Evolutionary conservation across 2,888 invertebrate species (phyloP).

Genomic region (Chymomyza amoena): DNA sequence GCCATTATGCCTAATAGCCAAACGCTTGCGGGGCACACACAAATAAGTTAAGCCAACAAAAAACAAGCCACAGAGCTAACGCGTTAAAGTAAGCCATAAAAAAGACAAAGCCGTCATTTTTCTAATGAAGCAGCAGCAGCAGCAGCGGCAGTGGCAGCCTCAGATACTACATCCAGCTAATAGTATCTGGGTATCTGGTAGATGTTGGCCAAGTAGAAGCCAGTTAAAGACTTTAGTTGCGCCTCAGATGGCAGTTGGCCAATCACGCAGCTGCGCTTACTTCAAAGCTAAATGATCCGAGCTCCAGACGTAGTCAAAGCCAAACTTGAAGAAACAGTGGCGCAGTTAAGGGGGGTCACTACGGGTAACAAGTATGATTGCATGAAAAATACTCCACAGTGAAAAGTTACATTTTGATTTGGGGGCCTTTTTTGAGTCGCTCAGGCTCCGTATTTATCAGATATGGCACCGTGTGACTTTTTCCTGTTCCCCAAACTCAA

Average conservation of each 20-base stretch:
- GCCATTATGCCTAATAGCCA: slow-evolving; percentile 70
- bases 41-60: slow-evolving; percentile 73
- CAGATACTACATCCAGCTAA: too few species aligned
- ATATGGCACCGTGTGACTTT: too few species aligned
- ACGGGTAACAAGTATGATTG: too few species aligned
- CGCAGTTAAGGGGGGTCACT: too few species aligned
- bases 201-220: slow-evolving; percentile 57
- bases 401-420: too few species aligned
- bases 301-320: neutral
- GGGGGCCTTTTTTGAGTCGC: too few species aligned
- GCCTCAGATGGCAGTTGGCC: slow-evolving; percentile 55
- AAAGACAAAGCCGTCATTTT: slow-evolving; percentile 73
- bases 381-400: too few species aligned
- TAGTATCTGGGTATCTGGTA: neutral
- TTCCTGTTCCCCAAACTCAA: too few species aligned
- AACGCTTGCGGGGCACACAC: slow-evolving; percentile 38
- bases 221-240: slow-evolving; percentile 69
- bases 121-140: slow-evolving; percentile 62
- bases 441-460: too few species aligned
- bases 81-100: slow-evolving; percentile 72
- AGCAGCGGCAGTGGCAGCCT: neutral
- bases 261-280: slow-evolving; percentile 76
- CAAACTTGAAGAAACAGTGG: neutral
- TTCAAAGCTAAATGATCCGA: slow-evolving; percentile 74
- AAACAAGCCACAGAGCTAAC: slow-evolving; percentile 40